Conservation (phyloP, 2,888 invertebrate genomes). For the Brachyopa scutellaris region DNA sequence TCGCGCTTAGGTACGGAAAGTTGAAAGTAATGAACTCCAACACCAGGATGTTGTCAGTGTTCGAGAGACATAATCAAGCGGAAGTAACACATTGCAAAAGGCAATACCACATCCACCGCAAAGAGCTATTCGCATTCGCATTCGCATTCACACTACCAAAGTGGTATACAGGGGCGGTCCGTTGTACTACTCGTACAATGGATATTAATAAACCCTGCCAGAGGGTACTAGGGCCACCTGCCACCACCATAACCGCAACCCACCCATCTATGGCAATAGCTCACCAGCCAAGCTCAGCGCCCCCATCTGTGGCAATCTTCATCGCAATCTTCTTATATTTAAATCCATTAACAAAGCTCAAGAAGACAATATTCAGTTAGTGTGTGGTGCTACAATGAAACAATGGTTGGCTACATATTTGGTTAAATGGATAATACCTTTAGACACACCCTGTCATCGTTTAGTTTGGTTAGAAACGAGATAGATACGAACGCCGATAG, state of each 20-base stretch:
- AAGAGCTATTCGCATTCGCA: constrained; percentile 49
- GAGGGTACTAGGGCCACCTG: constrained; percentile 59
- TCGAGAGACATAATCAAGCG: constrained; percentile 56
- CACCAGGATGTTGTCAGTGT: constrained; percentile 52
- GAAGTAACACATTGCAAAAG: constrained; percentile 66
- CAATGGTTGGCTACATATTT: constrained; percentile 66
- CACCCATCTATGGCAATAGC: constrained; percentile 38
- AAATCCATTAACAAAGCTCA: constrained; percentile 67
- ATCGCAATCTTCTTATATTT: constrained; percentile 60
- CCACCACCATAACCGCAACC: constrained; percentile 48
- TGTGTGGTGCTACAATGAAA: constrained; percentile 63
- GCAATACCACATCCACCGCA: constrained; percentile 44
- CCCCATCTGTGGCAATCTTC: constrained; percentile 54
- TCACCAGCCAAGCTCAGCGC: constrained; percentile 24
- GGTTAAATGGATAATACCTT: constrained; percentile 67
- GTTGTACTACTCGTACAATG: constrained; percentile 36
- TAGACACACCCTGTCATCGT: constrained; percentile 63
- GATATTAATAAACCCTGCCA: constrained; percentile 63
- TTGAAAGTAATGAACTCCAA: constrained; percentile 68
- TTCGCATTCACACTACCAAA: too few relatives aligned
- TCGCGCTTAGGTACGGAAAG: constrained; percentile 54
- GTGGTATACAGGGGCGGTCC: constrained; percentile 5
- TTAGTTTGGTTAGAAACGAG: constrained; percentile 57
- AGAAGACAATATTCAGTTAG: constrained; percentile 55
- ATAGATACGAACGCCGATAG: too few relatives aligned